Evolutionary conservation across 2,888 invertebrate species (phyloP).

Genomic region (Allygus modestus): DNA sequence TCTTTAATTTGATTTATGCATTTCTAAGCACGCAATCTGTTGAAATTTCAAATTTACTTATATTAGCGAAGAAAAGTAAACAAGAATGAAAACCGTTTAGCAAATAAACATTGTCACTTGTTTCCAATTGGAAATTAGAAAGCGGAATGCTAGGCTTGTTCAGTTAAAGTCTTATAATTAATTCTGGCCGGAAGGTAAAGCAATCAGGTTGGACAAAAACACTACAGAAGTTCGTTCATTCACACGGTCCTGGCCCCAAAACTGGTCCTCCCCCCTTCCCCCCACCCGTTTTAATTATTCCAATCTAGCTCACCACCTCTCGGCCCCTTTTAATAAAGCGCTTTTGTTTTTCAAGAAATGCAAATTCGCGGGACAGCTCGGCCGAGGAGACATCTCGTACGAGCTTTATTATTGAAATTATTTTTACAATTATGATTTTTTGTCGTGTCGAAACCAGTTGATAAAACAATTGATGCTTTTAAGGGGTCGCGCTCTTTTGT

Average conservation of each 20-base stretch:
- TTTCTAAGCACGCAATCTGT: too few relatives aligned
- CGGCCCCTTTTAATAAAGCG: conserved; percentile 54
- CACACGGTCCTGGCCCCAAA: conserved; percentile 39
- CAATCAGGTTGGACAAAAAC: conserved; percentile 27
- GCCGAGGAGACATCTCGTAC: conserved; percentile 43
- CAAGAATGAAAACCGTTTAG: too few relatives aligned
- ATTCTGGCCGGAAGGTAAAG: conserved; percentile 19
- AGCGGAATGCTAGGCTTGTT: not conserved
- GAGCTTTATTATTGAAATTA: conserved; percentile 62
- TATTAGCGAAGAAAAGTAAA: too few relatives aligned
- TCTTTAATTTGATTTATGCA: too few relatives aligned
- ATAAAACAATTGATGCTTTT: conserved; percentile 60
- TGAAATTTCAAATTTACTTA: too few relatives aligned
- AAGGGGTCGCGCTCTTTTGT: conserved; percentile 60
- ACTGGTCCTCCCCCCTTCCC: conserved; percentile 44
- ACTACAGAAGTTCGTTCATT: not conserved
- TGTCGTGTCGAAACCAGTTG: conserved; percentile 49
- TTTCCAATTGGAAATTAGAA: not conserved
- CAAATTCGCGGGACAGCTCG: conserved; percentile 47
- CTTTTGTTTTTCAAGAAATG: conserved; percentile 63
- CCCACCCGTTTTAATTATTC: conserved; percentile 59
- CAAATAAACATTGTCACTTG: too few relatives aligned
- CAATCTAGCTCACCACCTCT: conserved; percentile 48
- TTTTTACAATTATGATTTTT: conserved; percentile 63
- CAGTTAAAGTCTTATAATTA: conserved; percentile 19